Percentiles rank a stretch among this genome's conserved stretches.
These are phyloP conservation scores for Trachelipus rathkii DNA, from an alignment of 1,140 invertebrate species.

Conservation along the genomic window DNA sequence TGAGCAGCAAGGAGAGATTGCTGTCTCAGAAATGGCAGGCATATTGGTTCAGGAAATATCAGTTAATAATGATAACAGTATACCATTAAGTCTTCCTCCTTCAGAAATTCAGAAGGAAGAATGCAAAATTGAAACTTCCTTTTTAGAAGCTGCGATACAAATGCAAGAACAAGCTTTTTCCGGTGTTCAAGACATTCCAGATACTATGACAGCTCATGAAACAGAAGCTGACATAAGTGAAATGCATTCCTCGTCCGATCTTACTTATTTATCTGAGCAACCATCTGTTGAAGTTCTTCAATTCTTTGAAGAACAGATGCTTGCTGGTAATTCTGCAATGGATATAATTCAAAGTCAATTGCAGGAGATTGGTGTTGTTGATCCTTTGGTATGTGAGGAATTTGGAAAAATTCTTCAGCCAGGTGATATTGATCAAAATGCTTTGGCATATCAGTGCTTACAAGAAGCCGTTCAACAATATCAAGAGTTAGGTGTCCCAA, in stretches of 20 bases:
- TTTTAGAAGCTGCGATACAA: neutral
- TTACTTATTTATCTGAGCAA: conserved; percentile 27
- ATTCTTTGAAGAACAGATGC: conserved; percentile 21
- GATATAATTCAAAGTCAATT: conserved; percentile 32
- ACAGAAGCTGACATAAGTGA: conserved; percentile 42
- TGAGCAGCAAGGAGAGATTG: neutral
- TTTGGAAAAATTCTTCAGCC: conserved; percentile 27
- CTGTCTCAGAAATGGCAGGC: neutral
- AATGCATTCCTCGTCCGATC: conserved; percentile 39
- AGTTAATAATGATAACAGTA: neutral
- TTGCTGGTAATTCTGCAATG: conserved; percentile 31
- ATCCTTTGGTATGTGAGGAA: conserved; percentile 24
- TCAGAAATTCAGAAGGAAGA: neutral
- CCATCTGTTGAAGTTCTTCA: conserved; percentile 32
- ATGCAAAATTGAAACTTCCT: neutral
- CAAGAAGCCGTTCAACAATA: conserved; percentile 34
- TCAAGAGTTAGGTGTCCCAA: conserved; percentile 32
- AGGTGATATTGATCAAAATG: conserved; percentile 35
- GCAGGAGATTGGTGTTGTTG: conserved; percentile 29
- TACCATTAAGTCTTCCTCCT: neutral
- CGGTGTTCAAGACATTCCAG: conserved; percentile 28
- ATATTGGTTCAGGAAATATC: neutral
- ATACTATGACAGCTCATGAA: conserved; percentile 24
- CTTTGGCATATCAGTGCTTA: conserved; percentile 26
- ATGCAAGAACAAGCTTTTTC: conserved; percentile 10